Conservation (phyloP, 2,797 vertebrate species). For the Pogoniulus pusillus region DNA sequence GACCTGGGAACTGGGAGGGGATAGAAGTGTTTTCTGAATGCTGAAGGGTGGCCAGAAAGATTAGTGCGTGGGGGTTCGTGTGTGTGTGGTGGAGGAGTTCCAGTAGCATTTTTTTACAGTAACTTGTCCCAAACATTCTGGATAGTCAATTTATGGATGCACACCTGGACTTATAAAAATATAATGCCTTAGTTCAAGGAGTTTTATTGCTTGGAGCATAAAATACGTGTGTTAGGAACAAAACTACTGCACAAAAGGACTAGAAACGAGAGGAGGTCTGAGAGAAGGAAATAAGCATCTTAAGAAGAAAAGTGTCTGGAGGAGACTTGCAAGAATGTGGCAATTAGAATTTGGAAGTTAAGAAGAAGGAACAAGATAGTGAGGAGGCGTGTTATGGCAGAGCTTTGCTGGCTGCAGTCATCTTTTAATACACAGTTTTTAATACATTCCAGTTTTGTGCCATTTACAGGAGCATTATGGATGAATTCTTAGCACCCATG, state of each 20-base stretch:
- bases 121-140: neutral
- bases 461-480: neutral
- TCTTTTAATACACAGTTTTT: slow-evolving; percentile 25
- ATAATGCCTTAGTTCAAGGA: neutral
- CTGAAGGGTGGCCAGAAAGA: neutral
- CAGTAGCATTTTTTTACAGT: neutral
- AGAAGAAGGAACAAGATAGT: slow-evolving; percentile 58
- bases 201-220: neutral
- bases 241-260: neutral
- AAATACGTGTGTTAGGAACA: neutral
- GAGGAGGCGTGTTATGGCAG: slow-evolving; percentile 30
- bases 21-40: neutral
- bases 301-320: slow-evolving; percentile 5
- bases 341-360: slow-evolving; percentile 63
- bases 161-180: slow-evolving; percentile 13
- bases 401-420: slow-evolving; percentile 38
- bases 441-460: neutral
- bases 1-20: neutral
- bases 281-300: slow-evolving; percentile 55
- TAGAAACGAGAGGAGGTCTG: slow-evolving; percentile 13
- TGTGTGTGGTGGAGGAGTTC: neutral
- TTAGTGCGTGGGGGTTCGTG: neutral
- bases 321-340: neutral
- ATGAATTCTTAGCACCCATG: neutral
- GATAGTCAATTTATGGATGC: neutral